Evolutionary conservation across 2,797 vertebrate genomes (phyloP), one percentile per base, ranked within the genome.

Genomic region (Lutjanus campechanus): DNA sequence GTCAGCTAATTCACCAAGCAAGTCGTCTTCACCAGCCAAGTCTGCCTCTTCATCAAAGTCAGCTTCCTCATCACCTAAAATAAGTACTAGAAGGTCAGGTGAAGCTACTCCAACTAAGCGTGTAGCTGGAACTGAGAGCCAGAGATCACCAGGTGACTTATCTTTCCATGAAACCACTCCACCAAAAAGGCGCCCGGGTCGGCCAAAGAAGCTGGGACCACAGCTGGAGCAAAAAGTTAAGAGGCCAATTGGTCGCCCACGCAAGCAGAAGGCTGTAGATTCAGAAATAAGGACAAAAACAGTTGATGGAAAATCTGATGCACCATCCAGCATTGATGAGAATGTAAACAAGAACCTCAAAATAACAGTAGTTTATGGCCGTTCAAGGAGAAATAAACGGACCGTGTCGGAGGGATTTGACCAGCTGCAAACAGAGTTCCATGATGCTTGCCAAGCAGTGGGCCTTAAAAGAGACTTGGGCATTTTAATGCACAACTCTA

Each of bases 171-270:
- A 91, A 93, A 91, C 69, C 46, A 86, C 80, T n/a, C 94, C 95
- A 82, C 93, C 94, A 74, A 98, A 99, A 95, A 96, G 97, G 88
- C 97, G 97, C 73, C 97, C 97, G 19, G 97, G 97, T 15, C 96
- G 97, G 49, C 97, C 97, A 70, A 98, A 98, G 92, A 99, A 98
- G 93, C 91, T 97, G 82, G 96, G 97, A 77, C 96, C 97, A 79
- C 97, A 96, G 82, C 94, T 96, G 77, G 96, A 97, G 78, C 97
- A 98, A 85, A 97, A 96, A 89, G 94, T 92, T 36, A 98, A 98
- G 89, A 96, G 97, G 72, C 97, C 98, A n/a, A 97, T 98, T 89
- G 97, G 97, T 56, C 96, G 97, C 85, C 97, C 97, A 73, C 97
- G 96, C 55, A 99, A 98, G 88, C 95, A 96, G 75, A 98, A 96